Conservation (phyloP, 2,113 vertebrate genomes). For the Pavo muticus region DNA sequence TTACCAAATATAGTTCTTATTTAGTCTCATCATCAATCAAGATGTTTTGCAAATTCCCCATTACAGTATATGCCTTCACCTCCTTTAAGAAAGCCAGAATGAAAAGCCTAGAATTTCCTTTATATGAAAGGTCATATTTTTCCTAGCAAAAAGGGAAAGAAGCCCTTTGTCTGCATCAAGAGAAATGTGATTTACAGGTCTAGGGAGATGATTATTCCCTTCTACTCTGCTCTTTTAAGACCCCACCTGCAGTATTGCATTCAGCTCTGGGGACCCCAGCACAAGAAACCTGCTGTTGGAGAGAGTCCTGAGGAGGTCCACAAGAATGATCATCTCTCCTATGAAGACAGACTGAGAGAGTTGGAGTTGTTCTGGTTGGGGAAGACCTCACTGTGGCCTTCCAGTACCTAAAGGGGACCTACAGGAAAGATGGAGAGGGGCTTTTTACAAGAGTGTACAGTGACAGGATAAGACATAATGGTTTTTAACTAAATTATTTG, state of each 20-base stretch:
- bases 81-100: neutral
- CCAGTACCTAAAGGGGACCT: neutral
- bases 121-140: too few species aligned
- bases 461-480: neutral
- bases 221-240: neutral
- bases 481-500: neutral
- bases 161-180: neutral
- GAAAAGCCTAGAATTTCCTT: neutral
- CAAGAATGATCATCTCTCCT: neutral
- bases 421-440: neutral
- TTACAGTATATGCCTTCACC: accelerated
- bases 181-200: neutral
- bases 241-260: neutral
- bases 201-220: neutral
- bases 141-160: too few species aligned
- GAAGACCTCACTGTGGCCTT: neutral
- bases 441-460: neutral
- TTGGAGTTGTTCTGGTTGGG: neutral
- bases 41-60: neutral
- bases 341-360: neutral
- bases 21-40: neutral
- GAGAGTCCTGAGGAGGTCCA: neutral
- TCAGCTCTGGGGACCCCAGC: neutral
- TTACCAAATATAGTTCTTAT: neutral
- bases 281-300: neutral